Conservation (phyloP, 2,113 vertebrate species). For the Romanogobio albipinnatus region DNA sequence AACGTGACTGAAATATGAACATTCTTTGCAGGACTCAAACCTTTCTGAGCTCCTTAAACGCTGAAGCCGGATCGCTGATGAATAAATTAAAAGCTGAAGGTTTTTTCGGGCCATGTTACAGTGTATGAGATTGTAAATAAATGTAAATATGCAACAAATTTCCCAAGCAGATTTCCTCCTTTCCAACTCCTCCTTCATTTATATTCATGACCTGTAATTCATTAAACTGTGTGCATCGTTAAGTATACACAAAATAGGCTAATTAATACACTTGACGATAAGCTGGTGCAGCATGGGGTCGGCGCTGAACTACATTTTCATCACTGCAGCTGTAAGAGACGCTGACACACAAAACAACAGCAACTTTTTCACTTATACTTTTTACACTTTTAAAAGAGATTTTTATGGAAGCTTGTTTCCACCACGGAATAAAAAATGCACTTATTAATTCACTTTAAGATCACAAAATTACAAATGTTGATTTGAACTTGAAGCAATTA, state of each 20-base stretch:
- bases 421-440: neutral
- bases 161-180: conserved; percentile 70
- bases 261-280: conserved; percentile 77
- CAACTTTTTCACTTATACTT: neutral
- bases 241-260: conserved; percentile 75
- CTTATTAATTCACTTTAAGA: too few relatives aligned
- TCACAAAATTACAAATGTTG: neutral
- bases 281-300: conserved; percentile 47
- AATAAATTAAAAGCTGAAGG: conserved; percentile 64
- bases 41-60: neutral
- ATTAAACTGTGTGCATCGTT: conserved; percentile 62
- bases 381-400: neutral
- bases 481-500: neutral
- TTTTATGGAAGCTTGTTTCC: neutral
- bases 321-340: conserved; percentile 46
- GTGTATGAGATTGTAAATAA: conserved; percentile 67
- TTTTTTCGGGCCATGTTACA: neutral
- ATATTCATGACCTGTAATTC: conserved; percentile 47
- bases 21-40: neutral
- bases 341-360: conserved; percentile 57
- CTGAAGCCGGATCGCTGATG: conserved; percentile 24
- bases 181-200: conserved; percentile 66
- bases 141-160: conserved; percentile 75
- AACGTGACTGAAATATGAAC: conserved; percentile 6
- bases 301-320: conserved; percentile 66